Evolutionary conservation across 2,113 vertebrate species (phyloP).

Genomic region (Pyrgilauda ruficollis): DNA sequence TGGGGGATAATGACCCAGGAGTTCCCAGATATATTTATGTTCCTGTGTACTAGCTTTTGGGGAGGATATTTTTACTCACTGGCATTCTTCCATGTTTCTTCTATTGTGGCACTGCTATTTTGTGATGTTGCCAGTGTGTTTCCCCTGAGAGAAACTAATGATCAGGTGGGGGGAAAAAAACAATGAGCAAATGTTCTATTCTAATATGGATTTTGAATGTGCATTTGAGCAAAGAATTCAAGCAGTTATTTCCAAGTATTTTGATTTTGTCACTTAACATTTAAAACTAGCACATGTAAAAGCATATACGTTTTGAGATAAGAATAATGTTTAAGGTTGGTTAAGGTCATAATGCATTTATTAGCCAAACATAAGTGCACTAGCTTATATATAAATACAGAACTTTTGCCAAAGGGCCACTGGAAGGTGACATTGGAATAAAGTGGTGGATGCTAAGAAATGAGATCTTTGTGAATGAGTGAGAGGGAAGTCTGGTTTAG

Average conservation of each 20-base stretch:
- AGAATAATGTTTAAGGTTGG: neutral
- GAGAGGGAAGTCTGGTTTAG: neutral
- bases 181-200: neutral
- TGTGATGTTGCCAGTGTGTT: neutral
- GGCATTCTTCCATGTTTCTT: slow-evolving; percentile 38
- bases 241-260: neutral
- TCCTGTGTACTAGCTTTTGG: neutral
- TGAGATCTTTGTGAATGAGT: neutral
- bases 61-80: slow-evolving; percentile 10
- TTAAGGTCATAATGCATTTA: slow-evolving; percentile 15
- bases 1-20: neutral
- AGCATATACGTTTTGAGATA: neutral
- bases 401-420: neutral
- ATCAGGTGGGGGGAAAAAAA: neutral
- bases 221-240: neutral
- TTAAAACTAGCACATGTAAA: neutral
- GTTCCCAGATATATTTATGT: neutral
- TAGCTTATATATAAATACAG: neutral
- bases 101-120: neutral
- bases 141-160: slow-evolving; percentile 1
- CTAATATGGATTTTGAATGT: neutral
- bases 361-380: neutral
- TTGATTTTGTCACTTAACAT: neutral
- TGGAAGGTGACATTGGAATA: slow-evolving; percentile 44
- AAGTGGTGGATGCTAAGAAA: neutral